phyloP scores from a whole-genome alignment of 2,888 invertebrate species.

The Dasypolia templi region DNA sequence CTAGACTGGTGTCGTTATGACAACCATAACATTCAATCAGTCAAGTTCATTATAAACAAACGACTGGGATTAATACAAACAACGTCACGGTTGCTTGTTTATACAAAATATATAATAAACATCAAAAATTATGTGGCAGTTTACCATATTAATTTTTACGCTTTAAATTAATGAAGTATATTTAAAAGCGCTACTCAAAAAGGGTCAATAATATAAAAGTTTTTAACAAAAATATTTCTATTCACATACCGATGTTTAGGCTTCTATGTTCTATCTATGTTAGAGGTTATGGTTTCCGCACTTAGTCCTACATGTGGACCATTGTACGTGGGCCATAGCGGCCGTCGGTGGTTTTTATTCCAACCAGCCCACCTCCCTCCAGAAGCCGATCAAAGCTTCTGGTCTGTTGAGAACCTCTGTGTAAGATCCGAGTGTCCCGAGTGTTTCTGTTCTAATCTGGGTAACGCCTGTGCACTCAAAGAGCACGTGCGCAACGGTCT shows the following conservation, averaged over 20 bases:
- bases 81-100: conserved; percentile 73
- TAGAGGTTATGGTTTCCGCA: no score
- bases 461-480: no score
- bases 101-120: conserved; percentile 74
- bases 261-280: no score
- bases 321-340: no score
- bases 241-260: conserved; percentile 8
- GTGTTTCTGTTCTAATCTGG: no score
- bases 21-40: conserved; percentile 78
- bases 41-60: conserved; percentile 75
- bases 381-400: no score
- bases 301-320: no score
- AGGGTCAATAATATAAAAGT: conserved; percentile 49
- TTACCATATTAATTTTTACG: conserved; percentile 75
- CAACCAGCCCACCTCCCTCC: no score
- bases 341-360: no score
- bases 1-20: conserved; percentile 67
- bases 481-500: no score
- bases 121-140: conserved; percentile 75
- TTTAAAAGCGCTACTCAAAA: conserved; percentile 41
- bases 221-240: conserved; percentile 42
- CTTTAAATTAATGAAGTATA: conserved; percentile 67
- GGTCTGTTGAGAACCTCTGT: no score
- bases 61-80: conserved; percentile 67
- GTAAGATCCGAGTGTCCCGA: no score